Percentiles rank a stretch among this genome's conserved stretches.
These are phyloP conservation scores for Scelioninae gen. 2 DNA, from an alignment of 2,888 invertebrate genomes.

Conservation along the genomic window DNA sequence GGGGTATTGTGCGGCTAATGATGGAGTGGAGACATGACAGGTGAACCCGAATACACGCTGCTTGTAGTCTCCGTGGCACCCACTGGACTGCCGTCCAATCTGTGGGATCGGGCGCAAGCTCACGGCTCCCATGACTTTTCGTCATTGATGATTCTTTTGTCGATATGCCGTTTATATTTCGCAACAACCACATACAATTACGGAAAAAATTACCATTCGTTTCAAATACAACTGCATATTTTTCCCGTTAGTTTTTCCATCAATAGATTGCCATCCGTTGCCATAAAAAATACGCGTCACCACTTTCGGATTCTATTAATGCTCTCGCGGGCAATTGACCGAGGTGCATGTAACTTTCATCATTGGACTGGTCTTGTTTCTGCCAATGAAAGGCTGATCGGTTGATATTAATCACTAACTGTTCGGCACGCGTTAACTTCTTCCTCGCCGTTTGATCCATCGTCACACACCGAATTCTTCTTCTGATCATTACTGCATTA, in stretches of 20 bases:
- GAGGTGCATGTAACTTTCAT: slow-evolving; percentile 46
- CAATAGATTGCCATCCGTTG: too few species aligned
- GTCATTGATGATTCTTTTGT: slow-evolving; percentile 55
- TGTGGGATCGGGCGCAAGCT: slow-evolving; percentile 62
- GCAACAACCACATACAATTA: slow-evolving; percentile 53
- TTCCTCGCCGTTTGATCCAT: slow-evolving; percentile 39
- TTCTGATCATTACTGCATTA: too few species aligned
- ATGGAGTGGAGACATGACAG: slow-evolving; percentile 74
- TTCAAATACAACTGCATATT: slow-evolving; percentile 40
- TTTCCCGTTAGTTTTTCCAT: slow-evolving; percentile 40
- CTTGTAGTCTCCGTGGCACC: slow-evolving; percentile 61
- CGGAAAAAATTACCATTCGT: slow-evolving; percentile 52
- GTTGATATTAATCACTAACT: slow-evolving; percentile 55
- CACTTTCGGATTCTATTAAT: not conserved
- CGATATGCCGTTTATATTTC: slow-evolving; percentile 53
- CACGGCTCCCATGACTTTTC: slow-evolving; percentile 67
- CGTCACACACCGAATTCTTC: slow-evolving; percentile 41
- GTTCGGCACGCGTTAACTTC: slow-evolving; percentile 53
- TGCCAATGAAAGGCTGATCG: too few species aligned
- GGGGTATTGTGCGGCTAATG: slow-evolving; percentile 72
- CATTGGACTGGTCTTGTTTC: slow-evolving; percentile 38
- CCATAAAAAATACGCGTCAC: too few species aligned
- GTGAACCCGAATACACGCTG: slow-evolving; percentile 72
- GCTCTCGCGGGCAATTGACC: slow-evolving; percentile 2
- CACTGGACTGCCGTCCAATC: slow-evolving; percentile 56